Evolutionary conservation across 1,140 invertebrate species (phyloP), one percentile per base, ranked within the genome.

Genomic region (Euglossa dilemma): DNA sequence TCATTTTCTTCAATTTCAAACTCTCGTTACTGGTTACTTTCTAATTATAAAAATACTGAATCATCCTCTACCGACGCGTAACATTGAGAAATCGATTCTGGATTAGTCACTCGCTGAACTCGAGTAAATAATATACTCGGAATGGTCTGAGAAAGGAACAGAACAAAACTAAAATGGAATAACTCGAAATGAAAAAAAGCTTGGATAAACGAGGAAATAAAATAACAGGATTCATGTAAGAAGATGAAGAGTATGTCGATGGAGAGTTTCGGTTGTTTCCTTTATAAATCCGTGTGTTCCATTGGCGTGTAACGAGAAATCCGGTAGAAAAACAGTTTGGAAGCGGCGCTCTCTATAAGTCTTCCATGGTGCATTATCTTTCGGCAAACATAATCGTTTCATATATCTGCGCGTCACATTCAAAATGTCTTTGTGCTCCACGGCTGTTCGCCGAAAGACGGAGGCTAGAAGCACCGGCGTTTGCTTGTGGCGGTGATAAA

Each of bases 301-400:
- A 12, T 18, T 9, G 23, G 7, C 64, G n/a, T 36, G 11, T 18
- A 12, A 4, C 18, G 23, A 52, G 23, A 59, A 70, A 70, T 69
- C 52, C 52, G 3, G n/a, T 28, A 52, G n/a, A 70, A 70, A 78
- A 78, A 70, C 76, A 71, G 25, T 57, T 61, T 16, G 45, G 25
- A 12, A 56, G 6, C 4, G 25, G 6, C 50, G 20, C 28, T 16
- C n/a, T 11, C 23, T 9, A 25, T 59, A 28, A 69, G 64, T 45
- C 14, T 45, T 67, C 47, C 50, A n/a, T 43, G 43, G 14, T 64
- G 43, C 64, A 78, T 78, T 78, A 78, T 25, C 52, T 78, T 70
- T 59, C 76, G 20, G 66, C 77, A 50, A 71, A 71, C 70, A 79
- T 79, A 79, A 79, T 71, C 77, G 52, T 71, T 79, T 71, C 77